These are phyloP conservation scores for Leptodirus hochenwartii DNA, from an alignment of 2,888 invertebrate species.

Conservation along the genomic window DNA sequence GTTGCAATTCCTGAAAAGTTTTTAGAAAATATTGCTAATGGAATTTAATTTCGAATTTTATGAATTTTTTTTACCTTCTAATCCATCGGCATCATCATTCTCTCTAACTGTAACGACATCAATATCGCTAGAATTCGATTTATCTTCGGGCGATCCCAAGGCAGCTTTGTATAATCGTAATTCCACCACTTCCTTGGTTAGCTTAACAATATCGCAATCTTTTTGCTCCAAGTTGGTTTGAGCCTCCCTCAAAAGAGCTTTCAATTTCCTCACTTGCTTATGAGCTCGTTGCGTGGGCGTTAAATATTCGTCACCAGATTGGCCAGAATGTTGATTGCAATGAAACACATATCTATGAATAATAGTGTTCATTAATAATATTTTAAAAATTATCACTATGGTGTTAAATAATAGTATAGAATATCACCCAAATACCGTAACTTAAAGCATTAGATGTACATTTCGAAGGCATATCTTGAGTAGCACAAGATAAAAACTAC, in stretches of 20 bases:
- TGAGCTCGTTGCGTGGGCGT: constrained; percentile 79
- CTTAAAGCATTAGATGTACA: too few relatives aligned
- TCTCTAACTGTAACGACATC: constrained; percentile 43
- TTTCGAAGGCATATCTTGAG: constrained; percentile 24
- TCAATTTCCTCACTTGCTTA: constrained; percentile 57
- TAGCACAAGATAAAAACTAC: too few relatives aligned
- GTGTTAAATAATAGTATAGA: too few relatives aligned
- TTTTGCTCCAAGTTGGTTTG: constrained; percentile 62
- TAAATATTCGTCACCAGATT: constrained; percentile 64
- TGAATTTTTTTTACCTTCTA: neutral
- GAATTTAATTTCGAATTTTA: too few relatives aligned
- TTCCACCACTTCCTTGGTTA: constrained; percentile 51
- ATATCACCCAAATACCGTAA: too few relatives aligned
- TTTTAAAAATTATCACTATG: too few relatives aligned
- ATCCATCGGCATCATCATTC: constrained; percentile 19
- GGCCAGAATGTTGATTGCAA: constrained; percentile 61
- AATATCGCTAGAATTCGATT: constrained; percentile 52
- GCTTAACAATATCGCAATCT: constrained; percentile 58
- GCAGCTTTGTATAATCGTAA: constrained; percentile 63
- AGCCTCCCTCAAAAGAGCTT: constrained; percentile 51
- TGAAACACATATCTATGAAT: constrained; percentile 58
- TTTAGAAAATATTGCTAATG: constrained; percentile 1
- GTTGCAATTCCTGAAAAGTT: neutral
- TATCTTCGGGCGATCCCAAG: constrained; percentile 60
- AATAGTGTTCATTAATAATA: too few relatives aligned